These are phyloP conservation scores for Agapostemon virescens DNA, from an alignment of 2,888 invertebrate species.

Conservation along the genomic window DNA sequence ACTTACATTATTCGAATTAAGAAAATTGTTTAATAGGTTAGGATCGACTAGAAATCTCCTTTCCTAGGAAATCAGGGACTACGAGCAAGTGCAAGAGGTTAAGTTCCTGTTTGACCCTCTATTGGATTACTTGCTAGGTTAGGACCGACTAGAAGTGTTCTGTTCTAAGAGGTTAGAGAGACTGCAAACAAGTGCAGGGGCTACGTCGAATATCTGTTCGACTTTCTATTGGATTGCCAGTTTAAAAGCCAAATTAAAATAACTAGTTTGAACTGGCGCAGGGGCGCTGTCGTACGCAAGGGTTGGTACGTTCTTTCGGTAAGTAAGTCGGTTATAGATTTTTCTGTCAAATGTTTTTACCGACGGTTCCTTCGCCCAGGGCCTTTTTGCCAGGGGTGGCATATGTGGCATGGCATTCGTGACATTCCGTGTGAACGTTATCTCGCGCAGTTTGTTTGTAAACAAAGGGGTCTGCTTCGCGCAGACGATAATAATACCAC, in stretches of 20 bases:
- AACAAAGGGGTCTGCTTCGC: conserved; percentile 47
- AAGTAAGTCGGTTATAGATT: neutral
- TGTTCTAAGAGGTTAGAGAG: neutral
- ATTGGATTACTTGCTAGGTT: neutral
- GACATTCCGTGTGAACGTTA: conserved; percentile 42
- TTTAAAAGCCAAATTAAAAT: neutral
- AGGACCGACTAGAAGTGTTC: neutral
- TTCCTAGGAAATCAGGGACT: neutral
- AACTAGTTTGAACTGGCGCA: neutral
- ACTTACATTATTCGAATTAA: too few species aligned
- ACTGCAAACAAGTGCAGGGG: neutral
- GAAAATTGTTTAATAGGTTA: too few species aligned
- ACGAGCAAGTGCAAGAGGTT: neutral
- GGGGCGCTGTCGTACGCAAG: neutral
- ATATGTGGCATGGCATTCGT: conserved; percentile 17
- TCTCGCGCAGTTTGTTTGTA: conserved; percentile 60
- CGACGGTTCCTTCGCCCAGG: neutral
- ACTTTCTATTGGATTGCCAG: too few species aligned
- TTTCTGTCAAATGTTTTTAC: neutral
- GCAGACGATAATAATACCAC: conserved; percentile 27
- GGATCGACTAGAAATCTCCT: too few species aligned
- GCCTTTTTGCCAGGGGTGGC: conserved; percentile 8
- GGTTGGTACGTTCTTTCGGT: neutral
- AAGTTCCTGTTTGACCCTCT: neutral
- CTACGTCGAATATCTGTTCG: neutral